phyloP scores from a whole-genome alignment of 2,113 vertebrate genomes.

The Ceuthmochares aereus region DNA sequence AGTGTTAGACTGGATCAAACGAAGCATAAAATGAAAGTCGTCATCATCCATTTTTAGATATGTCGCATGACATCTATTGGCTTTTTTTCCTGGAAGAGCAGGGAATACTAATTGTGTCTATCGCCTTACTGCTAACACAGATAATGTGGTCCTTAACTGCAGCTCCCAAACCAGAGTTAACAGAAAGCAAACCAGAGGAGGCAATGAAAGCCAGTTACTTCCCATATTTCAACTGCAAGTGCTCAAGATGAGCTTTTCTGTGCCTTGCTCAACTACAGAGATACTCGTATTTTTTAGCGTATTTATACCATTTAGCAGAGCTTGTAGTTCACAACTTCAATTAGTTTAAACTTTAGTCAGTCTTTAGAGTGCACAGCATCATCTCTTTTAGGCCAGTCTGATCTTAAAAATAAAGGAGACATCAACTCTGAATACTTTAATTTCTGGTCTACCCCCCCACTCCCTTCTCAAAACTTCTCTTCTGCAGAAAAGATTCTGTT shows the following conservation, averaged over 20 bases:
- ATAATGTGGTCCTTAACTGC: not conserved
- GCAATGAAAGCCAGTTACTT: not conserved
- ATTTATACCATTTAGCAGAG: not conserved
- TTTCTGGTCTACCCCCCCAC: not conserved
- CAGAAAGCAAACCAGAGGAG: not conserved
- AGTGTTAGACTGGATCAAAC: not conserved
- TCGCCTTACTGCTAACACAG: not conserved
- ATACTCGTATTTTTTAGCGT: not conserved
- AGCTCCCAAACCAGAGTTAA: not conserved
- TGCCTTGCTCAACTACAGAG: not conserved
- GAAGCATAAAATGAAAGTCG: not conserved
- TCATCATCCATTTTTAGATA: not conserved
- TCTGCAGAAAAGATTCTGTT: not conserved
- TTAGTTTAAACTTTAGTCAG: not conserved
- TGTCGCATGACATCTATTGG: not conserved
- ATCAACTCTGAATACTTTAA: not conserved
- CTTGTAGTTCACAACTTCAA: not conserved
- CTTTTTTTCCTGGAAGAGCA: conserved; percentile 33
- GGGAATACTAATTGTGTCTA: conserved; percentile 9
- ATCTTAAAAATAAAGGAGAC: not conserved
- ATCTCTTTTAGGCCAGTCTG: not conserved
- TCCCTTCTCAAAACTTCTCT: not conserved
- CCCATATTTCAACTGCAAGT: not conserved
- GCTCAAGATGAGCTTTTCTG: not conserved
- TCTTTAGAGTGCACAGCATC: not conserved